Percentiles rank a stretch among this genome's conserved stretches.
Evolutionary conservation across 2,888 invertebrate species (phyloP).

Genomic region (Hyposoter didymator): DNA sequence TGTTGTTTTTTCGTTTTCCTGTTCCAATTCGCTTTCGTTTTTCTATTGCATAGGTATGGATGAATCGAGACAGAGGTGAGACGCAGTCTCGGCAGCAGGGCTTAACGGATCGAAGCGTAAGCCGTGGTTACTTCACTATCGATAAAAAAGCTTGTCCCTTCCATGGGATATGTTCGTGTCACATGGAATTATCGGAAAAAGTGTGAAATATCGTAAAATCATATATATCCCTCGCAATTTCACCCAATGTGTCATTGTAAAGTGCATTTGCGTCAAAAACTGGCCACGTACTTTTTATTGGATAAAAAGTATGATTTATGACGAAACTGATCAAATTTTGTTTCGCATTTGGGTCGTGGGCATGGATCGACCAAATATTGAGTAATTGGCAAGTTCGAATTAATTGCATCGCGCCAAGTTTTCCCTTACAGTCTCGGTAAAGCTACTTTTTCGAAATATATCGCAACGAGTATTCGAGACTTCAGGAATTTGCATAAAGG

Average conservation of each 20-base stretch:
- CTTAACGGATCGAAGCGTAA: constrained; percentile 44
- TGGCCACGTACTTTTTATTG: constrained; percentile 9
- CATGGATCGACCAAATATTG: neutral
- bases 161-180: constrained; percentile 33
- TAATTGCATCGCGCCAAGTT: neutral
- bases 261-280: constrained; percentile 18
- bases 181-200: constrained; percentile 40
- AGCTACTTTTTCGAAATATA: neutral
- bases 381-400: neutral
- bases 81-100: constrained; percentile 41
- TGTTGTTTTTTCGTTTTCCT: constrained; percentile 6
- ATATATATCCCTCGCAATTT: constrained; percentile 32
- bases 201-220: constrained; percentile 37
- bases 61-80: constrained; percentile 28
- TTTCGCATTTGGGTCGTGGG: neutral
- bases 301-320: constrained; percentile 3
- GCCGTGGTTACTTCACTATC: constrained; percentile 39
- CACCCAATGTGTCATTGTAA: constrained; percentile 9
- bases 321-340: neutral
- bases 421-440: too few species aligned
- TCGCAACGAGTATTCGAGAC: neutral
- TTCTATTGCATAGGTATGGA: constrained; percentile 23
- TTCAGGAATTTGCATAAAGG: neutral
- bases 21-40: constrained; percentile 41
- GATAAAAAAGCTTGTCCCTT: constrained; percentile 38